Conservation (phyloP, 2,797 vertebrate genomes). For the Sylvia borin region DNA sequence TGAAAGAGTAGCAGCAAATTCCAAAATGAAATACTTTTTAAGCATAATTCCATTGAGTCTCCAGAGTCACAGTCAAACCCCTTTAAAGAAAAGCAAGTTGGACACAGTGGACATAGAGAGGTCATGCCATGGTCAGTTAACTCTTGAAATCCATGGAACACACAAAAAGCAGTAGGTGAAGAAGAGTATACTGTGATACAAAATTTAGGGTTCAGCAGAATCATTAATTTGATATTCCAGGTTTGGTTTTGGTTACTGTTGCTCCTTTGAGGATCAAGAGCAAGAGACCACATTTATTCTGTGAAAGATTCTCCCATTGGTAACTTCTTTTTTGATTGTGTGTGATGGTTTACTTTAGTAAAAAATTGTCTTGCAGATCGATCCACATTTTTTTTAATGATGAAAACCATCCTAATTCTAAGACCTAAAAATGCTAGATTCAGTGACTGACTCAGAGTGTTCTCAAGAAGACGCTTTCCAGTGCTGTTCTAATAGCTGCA, state of each 20-base stretch:
- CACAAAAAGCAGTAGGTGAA: background rate
- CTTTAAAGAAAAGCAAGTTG: background rate
- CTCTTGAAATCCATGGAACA: background rate
- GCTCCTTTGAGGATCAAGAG: background rate
- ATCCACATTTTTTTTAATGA: background rate
- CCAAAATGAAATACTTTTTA: background rate
- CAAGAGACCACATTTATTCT: background rate
- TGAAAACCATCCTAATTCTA: background rate
- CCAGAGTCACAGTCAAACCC: background rate
- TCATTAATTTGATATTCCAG: background rate
- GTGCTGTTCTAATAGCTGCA: background rate
- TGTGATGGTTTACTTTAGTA: background rate
- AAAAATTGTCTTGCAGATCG: background rate
- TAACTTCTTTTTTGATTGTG: background rate
- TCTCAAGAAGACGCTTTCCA: background rate
- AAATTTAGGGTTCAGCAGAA: background rate
- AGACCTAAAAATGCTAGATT: background rate
- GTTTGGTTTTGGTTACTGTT: background rate
- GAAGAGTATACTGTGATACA: background rate
- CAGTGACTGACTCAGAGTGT: background rate
- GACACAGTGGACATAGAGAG: background rate
- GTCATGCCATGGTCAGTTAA: background rate
- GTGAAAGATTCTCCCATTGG: background rate
- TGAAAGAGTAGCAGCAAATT: background rate
- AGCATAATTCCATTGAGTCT: background rate